Base-by-base conservation (phyloP, 1,140 invertebrate genomes). In the Temnothorax nylanderi region DNA sequence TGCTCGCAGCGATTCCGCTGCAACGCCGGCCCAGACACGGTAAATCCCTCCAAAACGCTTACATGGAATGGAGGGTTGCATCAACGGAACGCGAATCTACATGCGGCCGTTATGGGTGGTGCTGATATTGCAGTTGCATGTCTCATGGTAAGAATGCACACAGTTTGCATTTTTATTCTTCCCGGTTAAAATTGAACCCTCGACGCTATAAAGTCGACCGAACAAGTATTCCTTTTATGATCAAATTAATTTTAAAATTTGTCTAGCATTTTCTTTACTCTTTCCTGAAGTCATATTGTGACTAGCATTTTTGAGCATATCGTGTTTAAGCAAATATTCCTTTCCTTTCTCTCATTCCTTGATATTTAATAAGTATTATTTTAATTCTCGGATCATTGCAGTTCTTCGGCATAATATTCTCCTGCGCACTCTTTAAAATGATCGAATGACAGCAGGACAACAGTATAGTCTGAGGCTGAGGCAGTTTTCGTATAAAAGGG, bases 121-220 rank as follows among this genome's bases (percentile, higher is more conserved):
- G 96, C 97, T n/a, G 98, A 97, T 7, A 97, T 98, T 71, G 96
- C 97, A 32, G 97, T 98, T 64, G 97, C 98, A 7, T 96, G 97
- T 88, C 94, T 98, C n/a, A 97, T 98, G 97, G 97, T 98, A 54
- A 90, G 32, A 62, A 8, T 21, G 69, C 54, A 71, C 3, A 80
- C 49, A 47, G 0, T 47, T 47, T 37, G 37, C n/a, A n/a, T 58
- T 47, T 85, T 78, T 54, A 69, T 80, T 47, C 6, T 67, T 82
- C 41, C 13, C 3, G 18, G 16, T 69, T 51, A 51, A 81, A 69
- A 54, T 44, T 41, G n/a, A 13, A 69, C 1, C 8, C 13, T 26
- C 13, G 8, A 21, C 4, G 58, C 18, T 67, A 13, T 26, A 65
- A 67, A 80, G 32, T 54, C 49, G 1, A 54, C 1, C n/a, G 5